phyloP scores from a whole-genome alignment of 1,140 invertebrate species.

The Bombus terrestris region DNA sequence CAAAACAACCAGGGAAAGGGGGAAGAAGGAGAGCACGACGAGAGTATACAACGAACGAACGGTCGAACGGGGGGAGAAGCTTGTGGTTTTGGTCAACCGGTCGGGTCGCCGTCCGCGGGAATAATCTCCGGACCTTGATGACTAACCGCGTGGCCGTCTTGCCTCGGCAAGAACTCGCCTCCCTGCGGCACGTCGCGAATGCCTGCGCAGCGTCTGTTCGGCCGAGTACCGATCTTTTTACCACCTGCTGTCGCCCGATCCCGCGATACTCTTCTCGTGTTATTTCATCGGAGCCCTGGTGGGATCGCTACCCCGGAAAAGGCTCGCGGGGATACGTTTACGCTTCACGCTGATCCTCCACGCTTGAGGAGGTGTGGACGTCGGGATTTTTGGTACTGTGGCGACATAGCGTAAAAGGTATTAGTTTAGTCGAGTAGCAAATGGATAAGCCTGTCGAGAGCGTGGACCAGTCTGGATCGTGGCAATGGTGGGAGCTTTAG shows the following conservation, averaged over 20 bases:
- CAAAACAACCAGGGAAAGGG: conserved; percentile 33
- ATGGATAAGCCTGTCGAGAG: neutral
- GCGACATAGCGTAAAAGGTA: neutral
- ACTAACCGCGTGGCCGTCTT: conserved; percentile 77
- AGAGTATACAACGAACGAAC: neutral
- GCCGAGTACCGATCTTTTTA: conserved; percentile 77
- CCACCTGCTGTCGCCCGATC: conserved; percentile 71
- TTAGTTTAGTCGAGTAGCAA: neutral
- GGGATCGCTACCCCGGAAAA: conserved; percentile 48
- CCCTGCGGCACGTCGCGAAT: conserved; percentile 74
- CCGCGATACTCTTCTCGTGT: conserved; percentile 49
- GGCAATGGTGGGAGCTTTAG: accelerated
- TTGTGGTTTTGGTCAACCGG: conserved; percentile 77
- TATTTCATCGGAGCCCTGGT: conserved; percentile 36
- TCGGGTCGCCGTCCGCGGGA: conserved; percentile 67
- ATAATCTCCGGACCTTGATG: conserved; percentile 76
- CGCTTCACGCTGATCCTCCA: neutral
- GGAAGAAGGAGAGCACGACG: conserved; percentile 34
- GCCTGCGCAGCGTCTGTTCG: conserved; percentile 70
- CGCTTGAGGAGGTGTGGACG: neutral
- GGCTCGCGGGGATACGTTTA: conserved; percentile 10
- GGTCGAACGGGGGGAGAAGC: conserved; percentile 47
- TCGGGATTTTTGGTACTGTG: neutral
- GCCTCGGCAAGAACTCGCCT: conserved; percentile 76
- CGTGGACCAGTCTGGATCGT: too few relatives aligned